phyloP scores from a whole-genome alignment of 2,113 vertebrate species.

The Lepisosteus oculatus region DNA sequence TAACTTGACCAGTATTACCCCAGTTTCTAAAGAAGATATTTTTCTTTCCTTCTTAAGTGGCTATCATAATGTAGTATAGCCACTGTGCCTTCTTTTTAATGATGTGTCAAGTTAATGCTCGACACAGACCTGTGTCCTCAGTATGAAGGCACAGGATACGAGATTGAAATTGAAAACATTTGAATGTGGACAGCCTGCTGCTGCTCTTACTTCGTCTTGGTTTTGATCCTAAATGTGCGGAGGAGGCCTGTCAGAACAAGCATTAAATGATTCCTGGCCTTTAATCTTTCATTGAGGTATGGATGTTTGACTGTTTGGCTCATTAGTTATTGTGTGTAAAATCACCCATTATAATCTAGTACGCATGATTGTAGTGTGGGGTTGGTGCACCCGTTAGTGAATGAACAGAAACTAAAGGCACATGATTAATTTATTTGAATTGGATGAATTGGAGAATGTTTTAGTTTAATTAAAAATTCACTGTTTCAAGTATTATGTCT shows the following conservation, averaged over 20 bases:
- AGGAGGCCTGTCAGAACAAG: conserved; percentile 25
- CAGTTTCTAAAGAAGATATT: background rate
- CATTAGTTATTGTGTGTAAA: conserved; percentile 21
- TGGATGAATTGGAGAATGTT: background rate
- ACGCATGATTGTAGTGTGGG: too few relatives aligned
- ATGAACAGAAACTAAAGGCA: background rate
- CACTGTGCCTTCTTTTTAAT: background rate
- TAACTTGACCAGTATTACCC: conserved; percentile 28
- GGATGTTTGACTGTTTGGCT: conserved; percentile 2
- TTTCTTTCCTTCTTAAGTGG: background rate
- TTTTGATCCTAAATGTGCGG: conserved; percentile 25
- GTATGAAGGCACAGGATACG: too few relatives aligned
- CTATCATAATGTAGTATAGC: background rate
- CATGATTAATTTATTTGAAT: background rate
- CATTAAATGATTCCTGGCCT: conserved; percentile 6
- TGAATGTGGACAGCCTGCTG: conserved; percentile 22
- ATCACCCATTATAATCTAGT: conserved; percentile 11
- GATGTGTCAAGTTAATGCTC: background rate
- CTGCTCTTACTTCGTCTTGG: conserved; percentile 21
- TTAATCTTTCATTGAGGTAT: conserved; percentile 30
- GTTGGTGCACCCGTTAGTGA: too few relatives aligned
- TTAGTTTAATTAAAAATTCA: conserved; percentile 5
- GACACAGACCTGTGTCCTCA: too few relatives aligned
- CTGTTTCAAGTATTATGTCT: background rate
- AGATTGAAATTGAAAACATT: conserved; percentile 13